Base-by-base conservation (phyloP, 2,113 vertebrate genomes). In the Microtus pennsylvanicus region DNA sequence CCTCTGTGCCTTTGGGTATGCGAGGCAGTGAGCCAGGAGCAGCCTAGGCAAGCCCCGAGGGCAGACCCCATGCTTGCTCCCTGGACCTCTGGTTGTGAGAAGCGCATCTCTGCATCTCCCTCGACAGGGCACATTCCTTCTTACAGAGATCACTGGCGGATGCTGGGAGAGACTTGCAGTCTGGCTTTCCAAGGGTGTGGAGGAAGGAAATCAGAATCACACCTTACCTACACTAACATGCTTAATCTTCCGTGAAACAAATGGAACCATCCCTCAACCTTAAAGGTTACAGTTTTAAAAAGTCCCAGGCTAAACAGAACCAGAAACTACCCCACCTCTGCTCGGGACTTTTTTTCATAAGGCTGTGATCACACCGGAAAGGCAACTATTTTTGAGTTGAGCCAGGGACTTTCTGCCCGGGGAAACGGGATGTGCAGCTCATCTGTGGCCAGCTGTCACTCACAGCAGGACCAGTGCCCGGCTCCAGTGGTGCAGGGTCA, bases 191-290 rank as follows among this genome's bases (percentile, higher is more conserved):
- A 61, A 95, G 95, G 97, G 97, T 96, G 96, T 97, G 96, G 94
- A 93, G 89, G 96, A 96, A 98, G 96, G 95, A 97, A 96, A 75
- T 91, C 76, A 89, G 55, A 97, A 97, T 91, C 87, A 92, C 11
- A 95, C 42, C 50, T 97, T 91, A 89, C 38, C 16, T 94, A 87
- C 22, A 94, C 76, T 75, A 92, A 94, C 82, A 91, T 21, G 91
- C n/a, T 92, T 97, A 97, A 96, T 97, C 92, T 69, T 89, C 89
- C 89, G 83, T 85, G 77, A 97, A 97, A 97, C 97, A 97, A 96
- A 95, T 26, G 77, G 63, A 94, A 94, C 77, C 82, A 93, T 35
- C 93, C 28, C 47, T 91, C 91, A 94, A 58, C 11, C 61, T 47
- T 91, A n/a, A 94, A 94, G 35, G 38, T 72, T 95, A 86, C 14